These are phyloP conservation scores for Stenolophus ochropezus DNA, from an alignment of 2,888 invertebrate genomes.

Conservation along the genomic window DNA sequence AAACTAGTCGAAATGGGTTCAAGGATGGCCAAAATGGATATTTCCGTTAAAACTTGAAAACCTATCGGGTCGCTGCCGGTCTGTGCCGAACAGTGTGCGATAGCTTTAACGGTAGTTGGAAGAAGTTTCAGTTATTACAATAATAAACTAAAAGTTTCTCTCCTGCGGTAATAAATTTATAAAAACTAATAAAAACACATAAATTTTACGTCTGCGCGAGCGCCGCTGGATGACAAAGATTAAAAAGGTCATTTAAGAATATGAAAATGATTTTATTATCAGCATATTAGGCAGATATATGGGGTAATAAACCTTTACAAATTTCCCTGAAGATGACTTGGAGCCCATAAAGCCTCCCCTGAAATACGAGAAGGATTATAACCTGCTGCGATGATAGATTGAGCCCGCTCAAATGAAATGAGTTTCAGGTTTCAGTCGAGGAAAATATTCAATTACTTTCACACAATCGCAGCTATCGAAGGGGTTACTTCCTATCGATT, in stretches of 20 bases:
- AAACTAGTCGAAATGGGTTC: too few relatives aligned
- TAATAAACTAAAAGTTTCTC: too few relatives aligned
- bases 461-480: background rate
- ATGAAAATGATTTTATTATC: conserved; percentile 4
- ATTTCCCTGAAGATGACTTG: conserved; percentile 16
- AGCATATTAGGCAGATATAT: conserved; percentile 17
- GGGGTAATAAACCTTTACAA: conserved; percentile 17
- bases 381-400: conserved; percentile 7
- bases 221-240: background rate
- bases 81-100: too few relatives aligned
- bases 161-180: background rate
- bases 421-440: background rate
- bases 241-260: background rate
- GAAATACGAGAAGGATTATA: conserved; percentile 32
- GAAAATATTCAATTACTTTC: conserved; percentile 3
- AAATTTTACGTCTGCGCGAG: background rate
- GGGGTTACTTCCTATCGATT: background rate
- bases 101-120: too few relatives aligned
- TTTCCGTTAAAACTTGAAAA: too few relatives aligned
- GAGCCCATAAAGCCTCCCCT: conserved; percentile 8
- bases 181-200: background rate
- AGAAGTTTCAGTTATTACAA: too few relatives aligned
- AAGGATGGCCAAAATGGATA: too few relatives aligned
- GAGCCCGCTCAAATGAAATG: background rate
- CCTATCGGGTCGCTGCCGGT: too few relatives aligned